These are phyloP conservation scores for Luperina testacea DNA, from an alignment of 2,888 invertebrate species.

Conservation along the genomic window DNA sequence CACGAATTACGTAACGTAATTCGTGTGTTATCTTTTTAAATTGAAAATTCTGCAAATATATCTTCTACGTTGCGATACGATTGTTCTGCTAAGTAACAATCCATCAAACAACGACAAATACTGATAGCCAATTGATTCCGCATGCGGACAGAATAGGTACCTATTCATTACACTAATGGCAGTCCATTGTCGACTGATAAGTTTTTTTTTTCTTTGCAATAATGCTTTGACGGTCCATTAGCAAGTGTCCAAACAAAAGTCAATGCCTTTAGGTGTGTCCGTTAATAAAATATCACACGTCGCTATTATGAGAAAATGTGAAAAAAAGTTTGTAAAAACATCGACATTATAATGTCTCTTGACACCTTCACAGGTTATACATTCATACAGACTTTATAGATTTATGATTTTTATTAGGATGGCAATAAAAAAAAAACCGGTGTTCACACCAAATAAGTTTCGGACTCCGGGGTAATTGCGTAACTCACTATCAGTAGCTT, in stretches of 20 bases:
- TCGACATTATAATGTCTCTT: slow-evolving; percentile 39
- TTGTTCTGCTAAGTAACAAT: slow-evolving; percentile 64
- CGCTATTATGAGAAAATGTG: slow-evolving; percentile 44
- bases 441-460: background rate
- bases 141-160: slow-evolving; percentile 70
- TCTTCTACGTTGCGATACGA: slow-evolving; percentile 47
- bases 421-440: background rate
- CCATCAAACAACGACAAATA: slow-evolving; percentile 73
- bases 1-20: slow-evolving; percentile 14
- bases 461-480: background rate
- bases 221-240: slow-evolving; percentile 74
- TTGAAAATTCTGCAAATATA: slow-evolving; percentile 48
- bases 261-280: slow-evolving; percentile 74
- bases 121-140: slow-evolving; percentile 75
- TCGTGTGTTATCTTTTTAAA: slow-evolving; percentile 42
- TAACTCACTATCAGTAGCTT: background rate
- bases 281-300: slow-evolving; percentile 69
- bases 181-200: slow-evolving; percentile 74
- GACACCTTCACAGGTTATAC: slow-evolving; percentile 55
- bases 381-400: slow-evolving; percentile 37
- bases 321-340: slow-evolving; percentile 52
- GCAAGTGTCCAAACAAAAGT: slow-evolving; percentile 76
- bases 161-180: slow-evolving; percentile 81
- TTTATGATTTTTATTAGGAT: slow-evolving; percentile 44
- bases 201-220: slow-evolving; percentile 67